Evolutionary conservation across 2,113 vertebrate genomes (phyloP).

Genomic region (Tursiops truncatus): DNA sequence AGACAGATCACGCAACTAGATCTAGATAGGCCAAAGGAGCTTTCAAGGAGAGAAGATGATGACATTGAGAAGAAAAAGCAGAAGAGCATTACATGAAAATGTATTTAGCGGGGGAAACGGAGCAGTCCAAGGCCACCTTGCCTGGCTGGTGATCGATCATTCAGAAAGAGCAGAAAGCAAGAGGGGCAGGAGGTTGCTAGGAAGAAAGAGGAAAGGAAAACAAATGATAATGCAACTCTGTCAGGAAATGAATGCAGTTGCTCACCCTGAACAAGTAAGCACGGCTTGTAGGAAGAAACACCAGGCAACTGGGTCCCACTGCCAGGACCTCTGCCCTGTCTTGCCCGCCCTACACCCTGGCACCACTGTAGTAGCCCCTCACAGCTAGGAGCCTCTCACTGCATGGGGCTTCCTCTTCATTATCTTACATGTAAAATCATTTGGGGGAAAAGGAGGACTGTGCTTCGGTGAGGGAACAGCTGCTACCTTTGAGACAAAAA

Average conservation of each 20-base stretch:
- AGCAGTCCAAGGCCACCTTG: conserved; percentile 93
- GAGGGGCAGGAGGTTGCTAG: conserved; percentile 87
- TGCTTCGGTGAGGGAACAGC: conserved; percentile 45
- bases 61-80: conserved; percentile 94
- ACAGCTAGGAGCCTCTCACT: conserved; percentile 74
- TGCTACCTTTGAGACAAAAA: conserved; percentile 71
- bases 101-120: conserved; percentile 94
- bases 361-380: conserved; percentile 58
- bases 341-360: conserved; percentile 51
- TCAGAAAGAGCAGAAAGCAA: conserved; percentile 89
- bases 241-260: conserved; percentile 88
- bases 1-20: conserved; percentile 95
- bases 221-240: conserved; percentile 88
- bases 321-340: conserved; percentile 64
- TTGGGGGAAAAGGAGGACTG: conserved; percentile 47
- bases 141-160: conserved; percentile 91
- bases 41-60: conserved; percentile 94
- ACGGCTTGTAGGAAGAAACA: conserved; percentile 64
- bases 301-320: conserved; percentile 74
- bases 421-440: conserved; percentile 81
- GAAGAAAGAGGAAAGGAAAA: conserved; percentile 94
- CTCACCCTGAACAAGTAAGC: conserved; percentile 90
- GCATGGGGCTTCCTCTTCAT: conserved; percentile 80
- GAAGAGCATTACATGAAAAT: conserved; percentile 96
- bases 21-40: conserved; percentile 89